Evolutionary conservation across 1,140 invertebrate species (phyloP).

Genomic region (Gonatopus flavifemur): DNA sequence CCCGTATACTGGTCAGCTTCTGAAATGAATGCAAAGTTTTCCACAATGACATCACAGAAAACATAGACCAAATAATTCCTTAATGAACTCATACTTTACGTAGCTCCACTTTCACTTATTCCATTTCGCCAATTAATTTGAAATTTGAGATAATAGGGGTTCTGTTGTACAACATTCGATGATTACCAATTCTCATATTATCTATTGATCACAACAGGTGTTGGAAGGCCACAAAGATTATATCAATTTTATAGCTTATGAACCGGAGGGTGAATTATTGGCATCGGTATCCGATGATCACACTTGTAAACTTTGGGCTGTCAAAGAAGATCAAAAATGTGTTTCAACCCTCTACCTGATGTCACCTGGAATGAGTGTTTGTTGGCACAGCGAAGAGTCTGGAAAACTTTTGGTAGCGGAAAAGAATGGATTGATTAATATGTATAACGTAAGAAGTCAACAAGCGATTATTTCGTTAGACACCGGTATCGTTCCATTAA

Average conservation of each 20-base stretch:
- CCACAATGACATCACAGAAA: no score
- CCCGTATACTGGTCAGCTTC: no score
- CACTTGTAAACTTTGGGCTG: slow-evolving; percentile 71
- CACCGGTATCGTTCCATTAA: slow-evolving; percentile 64
- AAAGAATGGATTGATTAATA: slow-evolving; percentile 71
- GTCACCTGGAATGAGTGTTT: slow-evolving; percentile 71
- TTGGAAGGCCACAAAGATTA: slow-evolving; percentile 70
- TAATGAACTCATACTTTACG: no score
- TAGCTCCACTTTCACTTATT: no score
- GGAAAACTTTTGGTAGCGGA: slow-evolving; percentile 75
- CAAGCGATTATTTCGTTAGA: slow-evolving; percentile 73
- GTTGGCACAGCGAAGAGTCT: slow-evolving; percentile 71
- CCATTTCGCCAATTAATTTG: no score
- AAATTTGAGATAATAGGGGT: no score
- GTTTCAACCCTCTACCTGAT: slow-evolving; percentile 64
- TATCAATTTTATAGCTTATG: slow-evolving; percentile 71
- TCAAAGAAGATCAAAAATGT: slow-evolving; percentile 59
- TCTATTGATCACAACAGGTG: no score
- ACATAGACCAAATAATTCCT: no score
- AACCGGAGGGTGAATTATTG: slow-evolving; percentile 68
- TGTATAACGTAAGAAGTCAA: slow-evolving; percentile 71
- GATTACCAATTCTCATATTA: no score
- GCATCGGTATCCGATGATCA: slow-evolving; percentile 78
- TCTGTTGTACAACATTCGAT: no score
- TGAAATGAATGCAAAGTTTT: no score